Conservation (phyloP, 1,140 invertebrate species). For the Acyrthosiphon pisum region DNA sequence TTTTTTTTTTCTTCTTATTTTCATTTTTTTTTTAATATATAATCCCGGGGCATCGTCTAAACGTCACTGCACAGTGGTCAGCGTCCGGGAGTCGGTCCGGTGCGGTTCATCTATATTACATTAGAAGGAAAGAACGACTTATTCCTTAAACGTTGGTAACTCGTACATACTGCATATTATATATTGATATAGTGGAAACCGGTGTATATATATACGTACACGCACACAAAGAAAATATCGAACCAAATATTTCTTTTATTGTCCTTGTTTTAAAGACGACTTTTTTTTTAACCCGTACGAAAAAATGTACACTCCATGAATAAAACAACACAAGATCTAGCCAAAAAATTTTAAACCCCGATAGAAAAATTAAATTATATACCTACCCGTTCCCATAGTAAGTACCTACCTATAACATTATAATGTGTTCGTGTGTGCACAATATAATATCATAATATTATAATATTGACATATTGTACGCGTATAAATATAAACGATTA, state of each 20-base stretch:
- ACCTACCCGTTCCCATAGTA: neutral
- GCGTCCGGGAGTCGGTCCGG: neutral
- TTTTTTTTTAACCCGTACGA: neutral
- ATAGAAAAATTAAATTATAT: neutral
- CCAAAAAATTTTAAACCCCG: neutral
- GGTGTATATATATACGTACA: neutral
- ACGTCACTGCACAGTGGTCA: neutral
- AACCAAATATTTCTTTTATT: conserved; percentile 4
- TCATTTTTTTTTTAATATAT: neutral
- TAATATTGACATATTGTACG: neutral
- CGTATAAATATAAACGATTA: neutral
- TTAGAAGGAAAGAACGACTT: neutral
- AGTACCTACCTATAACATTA: neutral
- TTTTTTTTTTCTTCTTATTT: neutral
- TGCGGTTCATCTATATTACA: neutral
- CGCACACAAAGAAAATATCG: neutral
- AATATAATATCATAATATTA: neutral
- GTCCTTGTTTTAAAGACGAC: neutral
- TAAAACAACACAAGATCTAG: neutral
- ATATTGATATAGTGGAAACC: neutral
- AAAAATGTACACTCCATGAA: neutral
- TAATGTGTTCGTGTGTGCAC: neutral
- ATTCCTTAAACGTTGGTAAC: neutral
- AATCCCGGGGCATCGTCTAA: neutral
- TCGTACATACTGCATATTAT: neutral